Evolutionary conservation across 2,113 vertebrate genomes (phyloP), one percentile per base, ranked within the genome.

Genomic region (Sinocyclocheilus anshuiensis): DNA sequence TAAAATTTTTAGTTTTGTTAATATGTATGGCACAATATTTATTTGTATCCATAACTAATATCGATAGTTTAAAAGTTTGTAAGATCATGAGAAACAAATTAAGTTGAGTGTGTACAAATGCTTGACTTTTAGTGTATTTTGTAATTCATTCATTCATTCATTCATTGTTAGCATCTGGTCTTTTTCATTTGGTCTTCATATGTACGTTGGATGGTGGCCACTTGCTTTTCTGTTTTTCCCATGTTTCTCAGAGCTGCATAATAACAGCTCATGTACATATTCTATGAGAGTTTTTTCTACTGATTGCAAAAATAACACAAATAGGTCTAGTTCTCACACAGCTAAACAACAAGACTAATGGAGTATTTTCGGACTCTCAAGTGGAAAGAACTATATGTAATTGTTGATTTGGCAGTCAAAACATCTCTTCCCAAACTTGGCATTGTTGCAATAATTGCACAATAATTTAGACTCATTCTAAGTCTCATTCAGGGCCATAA

Each of bases 401-500:
- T 69, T 39, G 77, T 6, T 33, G 50, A 26, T 76, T 76, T 20
- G 42, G n/a, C 75, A 53, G n/a, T 26, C 6, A 48, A 82, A 69
- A 69, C 7, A 9, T 69, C 1, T 81, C 79, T 48, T 33, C 11
- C 63, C 26, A 33, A 71, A 53, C 63, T 71, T 53, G 42, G 18
- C 63, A 50, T 69, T 29, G 29, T 48, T 24, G 16, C 39, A 45
- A 65, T 12, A 20, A 65, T 67, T 81, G 39, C 79, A 50, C 39
- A 81, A 81, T 67, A 1, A 81, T 71, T 82, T 82, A 33, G 18
- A 53, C 26, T 33, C 63, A 18, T 82, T 48, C 9, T 67, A 29
- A 18, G 24, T 45, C 36, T 26, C 79, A 29, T 67, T 69, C 24
- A 33, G 48, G 9, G 63, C 16, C 15, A 65, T 65, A 81, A 69